A percentile compares a stretch with the other conserved stretches of the same genome.
Evolutionary conservation across 2,888 invertebrate genomes (phyloP).

Genomic region (Leptothorax acervorum): DNA sequence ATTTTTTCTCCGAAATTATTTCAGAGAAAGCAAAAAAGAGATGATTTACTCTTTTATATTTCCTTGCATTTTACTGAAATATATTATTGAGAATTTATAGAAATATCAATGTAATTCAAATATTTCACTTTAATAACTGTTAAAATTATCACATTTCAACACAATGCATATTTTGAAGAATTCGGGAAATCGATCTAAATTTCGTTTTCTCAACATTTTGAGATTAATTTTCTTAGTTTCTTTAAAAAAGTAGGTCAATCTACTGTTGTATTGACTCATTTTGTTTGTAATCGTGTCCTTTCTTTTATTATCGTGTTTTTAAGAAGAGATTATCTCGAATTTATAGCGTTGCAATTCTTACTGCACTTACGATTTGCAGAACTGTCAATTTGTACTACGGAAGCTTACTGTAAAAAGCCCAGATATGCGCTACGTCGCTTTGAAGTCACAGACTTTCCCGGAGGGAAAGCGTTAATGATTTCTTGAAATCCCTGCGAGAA

Average conservation of each 20-base stretch:
- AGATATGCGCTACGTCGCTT: background rate
- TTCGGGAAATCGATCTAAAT: background rate
- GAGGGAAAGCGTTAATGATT: constrained; percentile 13
- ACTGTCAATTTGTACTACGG: background rate
- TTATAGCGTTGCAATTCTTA: background rate
- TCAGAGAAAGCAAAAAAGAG: background rate
- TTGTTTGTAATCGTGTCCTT: background rate
- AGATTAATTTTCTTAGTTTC: background rate
- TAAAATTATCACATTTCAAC: background rate
- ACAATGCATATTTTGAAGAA: background rate
- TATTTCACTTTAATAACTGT: background rate
- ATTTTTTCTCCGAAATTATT: background rate
- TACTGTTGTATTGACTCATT: background rate
- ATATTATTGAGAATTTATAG: background rate
- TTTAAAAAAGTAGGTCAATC: background rate
- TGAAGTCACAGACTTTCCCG: background rate
- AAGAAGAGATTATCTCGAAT: constrained; percentile 4
- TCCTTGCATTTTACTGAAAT: background rate
- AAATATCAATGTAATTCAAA: background rate
- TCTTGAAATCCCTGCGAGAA: constrained; percentile 1
- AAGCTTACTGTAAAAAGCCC: background rate
- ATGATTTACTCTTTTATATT: background rate
- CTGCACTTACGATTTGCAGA: background rate
- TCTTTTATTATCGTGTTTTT: background rate
- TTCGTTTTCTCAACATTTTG: background rate